These are phyloP conservation scores for Nematostella vectensis DNA, from an alignment of 92 coral and sea anemone species.

Conservation along the genomic window DNA sequence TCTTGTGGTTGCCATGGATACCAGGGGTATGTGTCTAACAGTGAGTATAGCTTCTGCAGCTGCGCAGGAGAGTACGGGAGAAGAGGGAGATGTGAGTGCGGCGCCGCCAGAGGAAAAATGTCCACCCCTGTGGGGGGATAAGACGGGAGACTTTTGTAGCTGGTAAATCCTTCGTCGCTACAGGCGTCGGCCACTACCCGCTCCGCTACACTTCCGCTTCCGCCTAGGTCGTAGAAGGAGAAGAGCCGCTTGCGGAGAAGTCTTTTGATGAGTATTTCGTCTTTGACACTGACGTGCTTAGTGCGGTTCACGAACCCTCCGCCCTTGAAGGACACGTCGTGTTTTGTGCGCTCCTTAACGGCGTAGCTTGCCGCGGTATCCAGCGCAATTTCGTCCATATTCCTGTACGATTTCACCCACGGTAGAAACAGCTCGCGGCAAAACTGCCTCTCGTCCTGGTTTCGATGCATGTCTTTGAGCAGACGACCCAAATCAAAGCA, in stretches of 20 bases:
- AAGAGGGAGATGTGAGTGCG: constrained; percentile 28
- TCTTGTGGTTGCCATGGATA: constrained; percentile 29
- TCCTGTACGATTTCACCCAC: constrained; percentile 17
- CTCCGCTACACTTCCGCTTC: constrained; percentile 18
- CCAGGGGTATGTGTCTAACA: constrained; percentile 32
- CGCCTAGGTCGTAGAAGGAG: constrained; percentile 34
- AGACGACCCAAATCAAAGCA: constrained; percentile 33
- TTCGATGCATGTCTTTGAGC: constrained; percentile 21
- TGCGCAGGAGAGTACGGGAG: constrained; percentile 29
- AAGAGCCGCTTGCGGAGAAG: constrained; percentile 19
- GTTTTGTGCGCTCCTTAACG: constrained; percentile 5
- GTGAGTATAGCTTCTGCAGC: constrained; percentile 26
- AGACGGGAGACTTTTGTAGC: constrained; percentile 21
- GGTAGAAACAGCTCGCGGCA: constrained; percentile 16
- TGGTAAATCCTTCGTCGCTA: constrained; percentile 14
- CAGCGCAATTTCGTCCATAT: constrained; percentile 25
- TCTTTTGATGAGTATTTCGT: constrained; percentile 28
- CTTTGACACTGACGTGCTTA: constrained; percentile 24
- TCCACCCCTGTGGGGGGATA: constrained; percentile 13
- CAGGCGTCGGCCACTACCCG: constrained; percentile 34
- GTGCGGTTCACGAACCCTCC: constrained; percentile 24
- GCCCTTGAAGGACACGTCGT: constrained; percentile 24
- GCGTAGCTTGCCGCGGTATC: constrained; percentile 31
- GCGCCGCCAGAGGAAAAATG: constrained; percentile 33
- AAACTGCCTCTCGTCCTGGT: constrained; percentile 15